Conservation (phyloP, 2,797 vertebrate species). For the Diplodus sargus region DNA sequence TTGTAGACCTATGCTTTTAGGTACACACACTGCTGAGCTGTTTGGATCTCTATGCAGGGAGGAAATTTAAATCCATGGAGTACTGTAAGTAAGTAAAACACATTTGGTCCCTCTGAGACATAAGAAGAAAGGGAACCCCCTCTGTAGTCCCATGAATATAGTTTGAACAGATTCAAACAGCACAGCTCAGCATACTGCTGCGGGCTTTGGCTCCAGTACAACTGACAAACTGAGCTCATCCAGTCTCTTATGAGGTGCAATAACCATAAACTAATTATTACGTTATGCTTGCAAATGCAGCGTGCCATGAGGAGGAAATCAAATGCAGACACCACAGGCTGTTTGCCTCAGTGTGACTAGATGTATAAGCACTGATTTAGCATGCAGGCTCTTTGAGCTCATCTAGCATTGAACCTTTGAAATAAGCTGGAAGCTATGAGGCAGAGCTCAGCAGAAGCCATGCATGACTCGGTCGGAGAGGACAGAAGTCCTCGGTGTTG, state of each 20-base stretch:
- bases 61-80: constrained; percentile 25
- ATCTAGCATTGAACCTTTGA: constrained; percentile 43
- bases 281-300: constrained; percentile 62
- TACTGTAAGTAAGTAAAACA: constrained; percentile 9
- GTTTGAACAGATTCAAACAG: constrained; percentile 44
- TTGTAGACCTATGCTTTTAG: background rate
- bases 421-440: constrained; percentile 47
- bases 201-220: constrained; percentile 48
- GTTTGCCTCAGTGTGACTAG: constrained; percentile 38
- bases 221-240: constrained; percentile 60
- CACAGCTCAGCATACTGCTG: constrained; percentile 53
- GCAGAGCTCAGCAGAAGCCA: constrained; percentile 60
- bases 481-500: constrained; percentile 35
- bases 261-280: constrained; percentile 66
- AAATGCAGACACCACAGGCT: constrained; percentile 47
- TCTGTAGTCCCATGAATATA: constrained; percentile 24
- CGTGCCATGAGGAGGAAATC: constrained; percentile 46
- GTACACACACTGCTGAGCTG: background rate
- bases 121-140: constrained; percentile 27
- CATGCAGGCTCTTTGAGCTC: constrained; percentile 24
- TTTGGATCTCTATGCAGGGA: constrained; percentile 7
- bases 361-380: constrained; percentile 49
- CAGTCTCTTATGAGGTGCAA: constrained; percentile 46
- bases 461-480: constrained; percentile 44
- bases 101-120: constrained; percentile 31